Percentiles rank a stretch among this genome's conserved stretches.
These are phyloP conservation scores for Anas bernieri DNA, from an alignment of 2,797 vertebrate genomes.

Conservation along the genomic window DNA sequence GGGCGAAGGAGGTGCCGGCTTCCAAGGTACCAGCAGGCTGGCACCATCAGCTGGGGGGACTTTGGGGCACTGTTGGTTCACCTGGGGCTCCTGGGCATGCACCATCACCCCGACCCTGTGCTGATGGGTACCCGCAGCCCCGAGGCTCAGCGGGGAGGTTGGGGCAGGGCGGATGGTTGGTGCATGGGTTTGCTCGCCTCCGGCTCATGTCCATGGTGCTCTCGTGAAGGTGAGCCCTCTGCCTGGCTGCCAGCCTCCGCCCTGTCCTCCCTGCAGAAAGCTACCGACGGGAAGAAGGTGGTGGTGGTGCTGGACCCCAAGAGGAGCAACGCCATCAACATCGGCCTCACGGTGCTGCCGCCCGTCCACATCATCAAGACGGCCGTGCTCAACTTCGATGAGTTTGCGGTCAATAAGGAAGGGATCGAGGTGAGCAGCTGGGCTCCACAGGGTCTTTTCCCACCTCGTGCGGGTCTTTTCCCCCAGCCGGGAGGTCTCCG, in stretches of 20 bases:
- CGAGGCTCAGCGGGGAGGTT: background rate
- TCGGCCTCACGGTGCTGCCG: slow-evolving; percentile 92
- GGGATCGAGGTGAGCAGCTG: slow-evolving; percentile 89
- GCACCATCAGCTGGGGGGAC: background rate
- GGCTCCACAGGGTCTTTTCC: background rate
- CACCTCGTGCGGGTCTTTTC: fast-evolving
- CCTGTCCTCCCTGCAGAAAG: slow-evolving; percentile 81
- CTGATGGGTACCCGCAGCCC: background rate
- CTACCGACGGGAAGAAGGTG: slow-evolving; percentile 85
- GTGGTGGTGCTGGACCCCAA: slow-evolving; percentile 90
- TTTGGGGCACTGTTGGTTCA: background rate
- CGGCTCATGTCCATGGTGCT: background rate
- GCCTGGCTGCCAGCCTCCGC: background rate
- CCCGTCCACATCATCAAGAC: slow-evolving; percentile 91
- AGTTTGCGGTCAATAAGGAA: slow-evolving; percentile 95
- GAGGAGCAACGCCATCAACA: slow-evolving; percentile 96
- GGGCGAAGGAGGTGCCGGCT: slow-evolving; percentile 87
- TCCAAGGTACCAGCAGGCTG: slow-evolving; percentile 83
- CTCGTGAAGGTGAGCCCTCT: background rate
- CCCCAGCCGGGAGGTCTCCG: background rate
- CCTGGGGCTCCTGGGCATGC: background rate
- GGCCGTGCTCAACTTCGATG: slow-evolving; percentile 92
- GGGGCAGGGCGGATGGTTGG: background rate
- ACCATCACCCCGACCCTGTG: background rate
- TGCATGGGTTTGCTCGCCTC: background rate